Conservation (phyloP, 2,113 vertebrate genomes). For the Lutjanus erythropterus region DNA sequence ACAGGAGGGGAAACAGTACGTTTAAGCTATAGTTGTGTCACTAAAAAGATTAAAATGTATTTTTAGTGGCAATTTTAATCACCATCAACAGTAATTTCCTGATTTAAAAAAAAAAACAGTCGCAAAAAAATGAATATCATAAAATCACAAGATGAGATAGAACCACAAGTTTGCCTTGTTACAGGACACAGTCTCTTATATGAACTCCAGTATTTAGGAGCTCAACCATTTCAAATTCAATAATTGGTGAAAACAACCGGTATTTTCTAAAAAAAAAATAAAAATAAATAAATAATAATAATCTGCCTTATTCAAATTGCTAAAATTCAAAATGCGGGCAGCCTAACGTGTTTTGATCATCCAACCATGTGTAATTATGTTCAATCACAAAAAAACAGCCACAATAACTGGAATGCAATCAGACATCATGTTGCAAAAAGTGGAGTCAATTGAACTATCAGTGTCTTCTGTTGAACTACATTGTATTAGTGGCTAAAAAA, state of each 20-base stretch:
- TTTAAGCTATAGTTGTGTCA: neutral
- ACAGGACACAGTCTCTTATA: neutral
- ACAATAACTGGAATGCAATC: constrained; percentile 8
- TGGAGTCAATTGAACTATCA: neutral
- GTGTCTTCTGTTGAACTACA: neutral
- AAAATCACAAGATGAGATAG: neutral
- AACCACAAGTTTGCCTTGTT: constrained; percentile 1
- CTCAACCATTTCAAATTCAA: neutral
- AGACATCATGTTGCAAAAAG: constrained; percentile 5
- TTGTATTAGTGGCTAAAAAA: neutral
- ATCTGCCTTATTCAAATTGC: neutral
- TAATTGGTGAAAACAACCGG: neutral
- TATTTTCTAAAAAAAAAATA: neutral
- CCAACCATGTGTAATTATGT: constrained; percentile 10
- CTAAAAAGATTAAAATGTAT: constrained; percentile 5
- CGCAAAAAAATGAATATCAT: neutral
- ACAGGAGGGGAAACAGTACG: too few species aligned
- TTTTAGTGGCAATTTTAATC: neutral
- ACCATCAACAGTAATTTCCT: constrained; percentile 8
- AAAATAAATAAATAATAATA: too few species aligned
- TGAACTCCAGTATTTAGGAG: neutral
- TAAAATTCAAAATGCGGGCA: neutral
- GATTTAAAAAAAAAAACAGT: constrained; percentile 12
- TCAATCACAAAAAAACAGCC: neutral
- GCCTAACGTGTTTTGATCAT: neutral